A percentile compares a stretch with the other conserved stretches of the same genome.
phyloP scores from a whole-genome alignment of 1,140 invertebrate genomes.

The Globodera ellingtonae region DNA sequence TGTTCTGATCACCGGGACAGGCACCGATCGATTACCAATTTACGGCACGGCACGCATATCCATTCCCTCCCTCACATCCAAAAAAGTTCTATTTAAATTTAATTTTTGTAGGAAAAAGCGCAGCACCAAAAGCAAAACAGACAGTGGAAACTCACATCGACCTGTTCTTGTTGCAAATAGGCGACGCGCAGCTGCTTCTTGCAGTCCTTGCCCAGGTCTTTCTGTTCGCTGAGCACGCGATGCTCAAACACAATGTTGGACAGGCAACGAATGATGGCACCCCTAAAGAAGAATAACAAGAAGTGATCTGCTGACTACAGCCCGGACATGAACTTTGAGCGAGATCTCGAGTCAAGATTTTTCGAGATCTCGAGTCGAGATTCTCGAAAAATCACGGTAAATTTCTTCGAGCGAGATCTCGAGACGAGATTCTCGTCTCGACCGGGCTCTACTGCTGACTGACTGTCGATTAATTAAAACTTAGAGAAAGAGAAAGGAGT shows the following conservation, averaged over 20 bases:
- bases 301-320: too few species aligned
- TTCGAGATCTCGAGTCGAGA: too few species aligned
- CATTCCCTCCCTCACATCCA: slow-evolving; percentile 4
- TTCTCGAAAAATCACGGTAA: too few species aligned
- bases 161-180: slow-evolving; percentile 65
- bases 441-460: too few species aligned
- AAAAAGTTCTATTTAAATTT: background rate
- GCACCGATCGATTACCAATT: too few species aligned
- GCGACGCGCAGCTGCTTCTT: slow-evolving; percentile 63
- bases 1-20: too few species aligned
- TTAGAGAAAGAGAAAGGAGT: too few species aligned
- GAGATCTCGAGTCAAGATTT: too few species aligned
- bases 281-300: slow-evolving; percentile 69
- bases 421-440: too few species aligned
- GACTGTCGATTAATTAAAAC: too few species aligned
- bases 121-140: slow-evolving; percentile 21
- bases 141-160: slow-evolving; percentile 58
- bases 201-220: slow-evolving; percentile 76
- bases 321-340: too few species aligned
- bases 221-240: slow-evolving; percentile 76
- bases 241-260: slow-evolving; percentile 73
- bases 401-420: too few species aligned
- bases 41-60: background rate
- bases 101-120: background rate
- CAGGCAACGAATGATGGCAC: slow-evolving; percentile 85